Percentiles rank a stretch among this genome's conserved stretches.
phyloP scores from a whole-genome alignment of 2,797 vertebrate genomes.

The Mionectes olivaceus region DNA sequence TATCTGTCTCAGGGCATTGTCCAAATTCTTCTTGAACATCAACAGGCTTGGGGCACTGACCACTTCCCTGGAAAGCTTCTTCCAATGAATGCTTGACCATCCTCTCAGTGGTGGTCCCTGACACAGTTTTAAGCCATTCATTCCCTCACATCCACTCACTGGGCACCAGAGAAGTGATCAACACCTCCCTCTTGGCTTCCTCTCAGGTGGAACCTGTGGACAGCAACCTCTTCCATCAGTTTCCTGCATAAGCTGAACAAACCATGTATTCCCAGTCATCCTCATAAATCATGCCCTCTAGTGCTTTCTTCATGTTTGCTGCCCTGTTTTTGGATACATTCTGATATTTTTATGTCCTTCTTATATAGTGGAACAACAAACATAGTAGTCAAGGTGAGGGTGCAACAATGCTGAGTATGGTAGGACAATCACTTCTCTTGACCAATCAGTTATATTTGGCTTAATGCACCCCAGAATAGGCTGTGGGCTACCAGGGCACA shows the following conservation, averaged over 20 bases:
- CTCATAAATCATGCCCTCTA: background rate
- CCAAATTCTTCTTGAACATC: background rate
- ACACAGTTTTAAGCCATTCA: background rate
- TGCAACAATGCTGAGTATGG: background rate
- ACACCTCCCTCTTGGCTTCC: background rate
- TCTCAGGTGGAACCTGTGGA: background rate
- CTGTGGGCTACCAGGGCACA: background rate
- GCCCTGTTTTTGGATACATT: background rate
- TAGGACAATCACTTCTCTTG: background rate
- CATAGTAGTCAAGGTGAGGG: background rate
- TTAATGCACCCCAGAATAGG: background rate
- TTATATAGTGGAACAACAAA: background rate
- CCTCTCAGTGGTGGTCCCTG: background rate
- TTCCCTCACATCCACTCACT: background rate
- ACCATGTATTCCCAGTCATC: rapidly evolving
- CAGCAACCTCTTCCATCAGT: background rate
- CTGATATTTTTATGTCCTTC: background rate
- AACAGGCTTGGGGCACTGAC: background rate
- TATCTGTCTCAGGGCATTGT: background rate
- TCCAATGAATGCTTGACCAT: background rate
- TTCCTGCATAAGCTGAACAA: background rate
- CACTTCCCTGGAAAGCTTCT: background rate
- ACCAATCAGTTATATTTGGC: background rate
- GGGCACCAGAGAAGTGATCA: background rate
- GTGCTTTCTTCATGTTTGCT: background rate